Percentiles rank a stretch among this genome's conserved stretches.
phyloP scores from a whole-genome alignment of 30 jellyfish, hydroid and myxozoan genomes.

The Hydractinia symbiolongicarpus region DNA sequence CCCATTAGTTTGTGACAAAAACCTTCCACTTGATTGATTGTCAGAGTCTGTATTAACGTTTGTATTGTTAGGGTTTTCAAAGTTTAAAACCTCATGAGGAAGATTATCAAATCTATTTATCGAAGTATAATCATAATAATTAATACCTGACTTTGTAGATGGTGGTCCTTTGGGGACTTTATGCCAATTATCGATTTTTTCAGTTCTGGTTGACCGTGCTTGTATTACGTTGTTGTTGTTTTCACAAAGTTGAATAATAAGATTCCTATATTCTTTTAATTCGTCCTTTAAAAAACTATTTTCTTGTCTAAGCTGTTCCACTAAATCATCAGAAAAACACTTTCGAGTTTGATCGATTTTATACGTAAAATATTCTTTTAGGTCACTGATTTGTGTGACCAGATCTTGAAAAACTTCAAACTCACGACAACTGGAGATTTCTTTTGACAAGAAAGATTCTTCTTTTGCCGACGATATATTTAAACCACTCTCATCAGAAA shows the following conservation, averaged over 20 bases:
- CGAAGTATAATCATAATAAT: slow-evolving; percentile 4
- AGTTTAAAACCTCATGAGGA: background rate
- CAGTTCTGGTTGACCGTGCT: slow-evolving; percentile 4
- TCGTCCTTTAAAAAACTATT: background rate
- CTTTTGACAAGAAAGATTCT: background rate
- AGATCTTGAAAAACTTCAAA: slow-evolving; percentile 1
- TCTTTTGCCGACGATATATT: background rate
- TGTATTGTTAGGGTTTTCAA: background rate
- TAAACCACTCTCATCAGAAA: background rate
- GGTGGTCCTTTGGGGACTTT: background rate
- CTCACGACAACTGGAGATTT: slow-evolving; percentile 5
- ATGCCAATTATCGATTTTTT: background rate
- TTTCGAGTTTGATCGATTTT: slow-evolving; percentile 1
- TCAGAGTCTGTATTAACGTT: background rate
- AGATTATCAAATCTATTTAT: background rate
- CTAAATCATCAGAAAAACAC: background rate
- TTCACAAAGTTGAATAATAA: slow-evolving; percentile 1
- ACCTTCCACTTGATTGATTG: slow-evolving; percentile 2
- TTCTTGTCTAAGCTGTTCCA: slow-evolving; percentile 7
- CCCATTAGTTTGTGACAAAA: slow-evolving; percentile 3
- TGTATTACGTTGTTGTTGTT: slow-evolving; percentile 2
- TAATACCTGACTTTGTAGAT: background rate
- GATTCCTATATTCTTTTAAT: background rate
- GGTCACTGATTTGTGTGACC: background rate
- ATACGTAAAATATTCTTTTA: background rate